These are phyloP conservation scores for Caenorhabditis plicata DNA, from an alignment of 2,888 invertebrate species.

Conservation along the genomic window DNA sequence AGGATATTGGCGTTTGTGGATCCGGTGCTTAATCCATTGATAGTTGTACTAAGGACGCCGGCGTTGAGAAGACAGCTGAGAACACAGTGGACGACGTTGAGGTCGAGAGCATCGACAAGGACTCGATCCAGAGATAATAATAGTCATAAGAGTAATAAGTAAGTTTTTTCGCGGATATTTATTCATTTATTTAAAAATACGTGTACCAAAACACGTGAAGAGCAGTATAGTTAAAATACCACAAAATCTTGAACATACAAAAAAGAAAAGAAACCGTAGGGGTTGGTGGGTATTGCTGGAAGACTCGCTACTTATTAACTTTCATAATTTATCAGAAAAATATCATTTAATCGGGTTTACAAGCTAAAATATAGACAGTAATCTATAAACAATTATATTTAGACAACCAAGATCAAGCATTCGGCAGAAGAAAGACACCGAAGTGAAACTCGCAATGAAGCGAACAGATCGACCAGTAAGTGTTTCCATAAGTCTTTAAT, in stretches of 20 bases:
- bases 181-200: no score
- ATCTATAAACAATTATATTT: no score
- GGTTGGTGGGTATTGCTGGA: no score
- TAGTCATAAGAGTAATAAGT: constrained; percentile 21
- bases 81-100: constrained; percentile 40
- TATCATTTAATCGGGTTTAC: no score
- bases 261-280: no score
- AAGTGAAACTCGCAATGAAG: constrained; percentile 21
- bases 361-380: no score
- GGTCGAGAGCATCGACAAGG: constrained; percentile 35
- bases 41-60: constrained; percentile 61
- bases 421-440: constrained; percentile 22
- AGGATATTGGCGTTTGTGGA: constrained; percentile 60
- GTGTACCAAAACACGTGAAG: no score
- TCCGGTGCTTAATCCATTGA: constrained; percentile 60
- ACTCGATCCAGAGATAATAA: constrained; percentile 17
- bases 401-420: constrained; percentile 21
- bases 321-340: no score
- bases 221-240: no score
- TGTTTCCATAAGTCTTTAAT: not conserved
- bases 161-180: not conserved
- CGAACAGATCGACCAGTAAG: constrained; percentile 27
- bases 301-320: no score
- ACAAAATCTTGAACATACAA: no score
- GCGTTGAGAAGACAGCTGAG: constrained; percentile 51